Evolutionary conservation across 2,113 vertebrate genomes (phyloP).

Genomic region (Archocentrus centrarchus): DNA sequence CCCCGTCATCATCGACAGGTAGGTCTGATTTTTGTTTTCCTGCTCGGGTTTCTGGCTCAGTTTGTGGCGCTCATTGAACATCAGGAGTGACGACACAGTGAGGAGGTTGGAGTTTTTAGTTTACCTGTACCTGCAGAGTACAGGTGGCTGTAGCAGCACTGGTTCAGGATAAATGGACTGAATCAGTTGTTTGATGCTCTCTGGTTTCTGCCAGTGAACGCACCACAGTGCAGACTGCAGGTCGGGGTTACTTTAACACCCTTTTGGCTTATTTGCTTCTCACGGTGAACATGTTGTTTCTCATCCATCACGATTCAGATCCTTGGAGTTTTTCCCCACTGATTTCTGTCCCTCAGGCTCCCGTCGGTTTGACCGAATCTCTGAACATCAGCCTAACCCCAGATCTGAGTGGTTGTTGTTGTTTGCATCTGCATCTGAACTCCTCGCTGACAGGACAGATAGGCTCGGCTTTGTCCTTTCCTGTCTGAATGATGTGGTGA

Average conservation of each 20-base stretch:
- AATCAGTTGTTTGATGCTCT: background rate
- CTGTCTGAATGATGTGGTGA: background rate
- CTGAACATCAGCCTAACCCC: background rate
- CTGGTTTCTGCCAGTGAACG: background rate
- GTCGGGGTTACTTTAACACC: background rate
- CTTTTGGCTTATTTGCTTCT: background rate
- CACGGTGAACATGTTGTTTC: background rate
- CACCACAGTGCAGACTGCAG: background rate
- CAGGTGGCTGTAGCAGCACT: background rate
- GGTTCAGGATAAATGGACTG: background rate
- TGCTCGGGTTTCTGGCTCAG: background rate
- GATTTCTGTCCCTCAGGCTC: too few relatives aligned
- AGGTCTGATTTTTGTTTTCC: constrained; percentile 1
- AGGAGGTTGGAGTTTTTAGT: background rate
- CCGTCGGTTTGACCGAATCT: background rate
- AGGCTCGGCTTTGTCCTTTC: background rate
- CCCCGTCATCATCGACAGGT: constrained; percentile 80
- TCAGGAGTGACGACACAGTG: background rate
- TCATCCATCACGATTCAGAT: background rate
- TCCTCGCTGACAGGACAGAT: too few relatives aligned
- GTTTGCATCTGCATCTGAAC: background rate
- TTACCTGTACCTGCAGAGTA: background rate
- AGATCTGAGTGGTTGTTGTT: background rate
- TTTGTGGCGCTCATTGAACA: background rate
- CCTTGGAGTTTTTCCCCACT: too few relatives aligned